Base-by-base conservation (phyloP, 2,888 invertebrate species). In the Yponomeuta cagnagella region DNA sequence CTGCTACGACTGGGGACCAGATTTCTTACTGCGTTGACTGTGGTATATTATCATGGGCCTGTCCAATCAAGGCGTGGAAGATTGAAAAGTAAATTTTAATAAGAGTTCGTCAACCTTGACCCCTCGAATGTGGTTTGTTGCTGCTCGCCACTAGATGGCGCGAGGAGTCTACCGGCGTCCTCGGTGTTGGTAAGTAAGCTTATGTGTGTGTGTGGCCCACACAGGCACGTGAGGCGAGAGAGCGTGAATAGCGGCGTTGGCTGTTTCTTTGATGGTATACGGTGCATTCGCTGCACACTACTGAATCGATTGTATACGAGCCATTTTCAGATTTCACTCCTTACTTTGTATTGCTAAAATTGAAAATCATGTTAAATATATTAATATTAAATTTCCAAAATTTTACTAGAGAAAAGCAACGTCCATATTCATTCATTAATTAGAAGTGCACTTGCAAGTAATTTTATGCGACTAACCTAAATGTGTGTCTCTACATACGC, bases 51-150 rank as follows among this genome's bases (percentile, higher is more conserved):
- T 58, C 15, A 58, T 58, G 52, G 52, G 52, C 52, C 6, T 58
- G 52, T 58, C 52, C 52, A 67, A 43, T 37, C 15, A 33, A 37
- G 12, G 37, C 33, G n/a, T 37, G 6, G 43, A 37, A 67, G 43
- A 67, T 67, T 10, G 12, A 68, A 68, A 68, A 58, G 68, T 68
- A 52, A 52, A 48, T 68, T 48, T 68, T 68, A 52, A 30, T 37
- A 52, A 10, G 84, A 82, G 88, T 89, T 89, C 89, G 82, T 87
- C 87, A 89, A 89, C 90, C 89, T 91, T 90, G 89, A 88, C 86
- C 87, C 76, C 67, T 37, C 67, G 2, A 33, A 37, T 37, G 65
- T 78, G 74, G 74, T 74, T 58, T 74, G 74, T 79, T 78, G 74
- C 71, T 72, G 69, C 84, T 84, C 75, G 78, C 74, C 88, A 79